A percentile compares a stretch with the other conserved stretches of the same genome.
These are phyloP conservation scores for Tetranychus piercei DNA, from an alignment of 2,888 invertebrate species.

Conservation along the genomic window DNA sequence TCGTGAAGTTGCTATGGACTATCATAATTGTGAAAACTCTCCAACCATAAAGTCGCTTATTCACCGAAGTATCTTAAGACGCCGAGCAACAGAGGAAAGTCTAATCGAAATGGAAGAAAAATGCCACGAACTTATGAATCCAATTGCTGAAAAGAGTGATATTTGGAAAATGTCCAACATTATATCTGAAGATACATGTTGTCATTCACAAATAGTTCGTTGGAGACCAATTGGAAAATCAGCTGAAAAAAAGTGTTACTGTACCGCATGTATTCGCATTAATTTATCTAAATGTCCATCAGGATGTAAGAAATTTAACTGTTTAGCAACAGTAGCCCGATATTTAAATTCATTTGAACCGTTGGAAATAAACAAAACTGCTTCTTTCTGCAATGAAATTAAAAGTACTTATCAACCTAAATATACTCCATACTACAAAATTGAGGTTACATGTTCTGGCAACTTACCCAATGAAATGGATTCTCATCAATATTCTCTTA, in stretches of 20 bases:
- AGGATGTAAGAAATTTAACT: conserved; percentile 19
- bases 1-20: conserved; percentile 51
- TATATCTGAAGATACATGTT: conserved; percentile 18
- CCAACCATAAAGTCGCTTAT: conserved; percentile 31
- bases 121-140: conserved; percentile 21
- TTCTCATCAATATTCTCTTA: background rate
- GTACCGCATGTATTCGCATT: conserved; percentile 21
- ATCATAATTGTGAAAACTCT: conserved; percentile 47
- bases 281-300: conserved; percentile 18
- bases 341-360: conserved; percentile 19
- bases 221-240: conserved; percentile 19
- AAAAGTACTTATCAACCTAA: conserved; percentile 20
- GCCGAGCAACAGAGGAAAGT: conserved; percentile 24
- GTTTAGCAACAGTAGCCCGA: conserved; percentile 18
- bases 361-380: conserved; percentile 17
- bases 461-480: background rate
- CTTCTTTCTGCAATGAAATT: conserved; percentile 20
- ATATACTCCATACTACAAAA: conserved; percentile 20
- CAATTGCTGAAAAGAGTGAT: background rate
- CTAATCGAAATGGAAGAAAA: conserved; percentile 24
- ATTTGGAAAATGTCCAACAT: background rate
- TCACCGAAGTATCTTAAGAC: conserved; percentile 23
- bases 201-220: conserved; percentile 19
- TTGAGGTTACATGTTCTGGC: conserved; percentile 19
- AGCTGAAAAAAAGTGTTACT: conserved; percentile 19